A percentile compares a stretch with the other conserved stretches of the same genome.
These are phyloP conservation scores for Margaritifera margaritifera DNA, from an alignment of 2,888 invertebrate species.

Conservation along the genomic window DNA sequence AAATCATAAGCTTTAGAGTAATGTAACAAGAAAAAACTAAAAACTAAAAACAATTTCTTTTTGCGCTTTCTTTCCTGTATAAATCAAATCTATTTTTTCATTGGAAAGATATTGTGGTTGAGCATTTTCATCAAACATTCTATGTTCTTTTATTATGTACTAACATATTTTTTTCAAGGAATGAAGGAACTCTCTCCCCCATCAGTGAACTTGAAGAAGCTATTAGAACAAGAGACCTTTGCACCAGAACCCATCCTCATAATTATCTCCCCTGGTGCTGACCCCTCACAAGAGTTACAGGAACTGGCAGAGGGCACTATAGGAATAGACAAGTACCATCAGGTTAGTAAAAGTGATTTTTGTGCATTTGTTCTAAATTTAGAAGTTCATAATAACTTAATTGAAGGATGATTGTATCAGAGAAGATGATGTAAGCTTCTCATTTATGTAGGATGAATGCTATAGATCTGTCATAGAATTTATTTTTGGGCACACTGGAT, in stretches of 20 bases:
- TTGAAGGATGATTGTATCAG: not conserved
- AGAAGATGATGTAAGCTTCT: too few species aligned
- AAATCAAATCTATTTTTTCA: too few species aligned
- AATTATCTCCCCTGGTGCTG: constrained; percentile 90
- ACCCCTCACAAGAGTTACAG: constrained; percentile 88
- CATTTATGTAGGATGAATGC: too few species aligned
- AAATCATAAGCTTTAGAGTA: too few species aligned
- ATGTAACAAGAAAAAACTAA: too few species aligned
- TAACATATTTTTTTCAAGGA: constrained; percentile 62
- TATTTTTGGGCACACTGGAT: too few species aligned
- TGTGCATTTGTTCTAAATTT: not conserved
- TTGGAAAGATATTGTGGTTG: too few species aligned
- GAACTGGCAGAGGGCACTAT: constrained; percentile 78
- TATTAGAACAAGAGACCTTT: constrained; percentile 77
- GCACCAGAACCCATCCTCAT: constrained; percentile 84
- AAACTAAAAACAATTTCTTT: too few species aligned
- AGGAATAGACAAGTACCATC: constrained; percentile 76
- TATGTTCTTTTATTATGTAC: not conserved
- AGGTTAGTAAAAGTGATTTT: constrained; percentile 72
- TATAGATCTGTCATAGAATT: too few species aligned
- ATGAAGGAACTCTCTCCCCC: constrained; percentile 78
- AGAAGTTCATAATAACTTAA: not conserved
- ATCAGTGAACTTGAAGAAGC: constrained; percentile 76
- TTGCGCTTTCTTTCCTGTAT: too few species aligned
- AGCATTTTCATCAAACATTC: too few species aligned